Evolutionary conservation across 2,113 vertebrate species (phyloP).

Genomic region (Tragelaphus buxtoni): DNA sequence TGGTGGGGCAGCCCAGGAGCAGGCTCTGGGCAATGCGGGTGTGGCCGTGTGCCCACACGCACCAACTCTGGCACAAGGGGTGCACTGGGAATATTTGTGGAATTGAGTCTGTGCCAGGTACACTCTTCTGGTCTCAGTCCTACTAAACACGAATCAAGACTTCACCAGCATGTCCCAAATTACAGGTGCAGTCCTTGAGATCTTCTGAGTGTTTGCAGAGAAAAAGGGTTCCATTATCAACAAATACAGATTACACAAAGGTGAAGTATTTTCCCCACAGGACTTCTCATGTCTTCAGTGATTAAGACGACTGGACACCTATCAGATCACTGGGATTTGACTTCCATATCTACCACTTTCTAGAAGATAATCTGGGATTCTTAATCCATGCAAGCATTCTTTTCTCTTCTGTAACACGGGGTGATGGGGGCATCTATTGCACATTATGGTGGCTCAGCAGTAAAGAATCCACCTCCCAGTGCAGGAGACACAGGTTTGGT

Average conservation of each 20-base stretch:
- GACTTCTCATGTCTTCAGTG: neutral
- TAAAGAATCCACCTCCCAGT: neutral
- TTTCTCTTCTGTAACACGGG: neutral
- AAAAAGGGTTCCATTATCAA: neutral
- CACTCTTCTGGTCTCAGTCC: neutral
- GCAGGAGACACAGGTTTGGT: neutral
- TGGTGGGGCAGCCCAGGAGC: neutral
- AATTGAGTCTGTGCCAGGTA: neutral
- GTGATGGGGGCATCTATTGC: neutral
- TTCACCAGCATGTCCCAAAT: neutral
- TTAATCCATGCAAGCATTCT: neutral
- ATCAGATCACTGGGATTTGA: neutral
- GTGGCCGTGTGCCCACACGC: neutral
- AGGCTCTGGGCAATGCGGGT: neutral
- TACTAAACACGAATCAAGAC: neutral
- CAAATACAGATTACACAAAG: neutral
- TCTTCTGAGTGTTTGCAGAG: neutral
- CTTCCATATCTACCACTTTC: neutral
- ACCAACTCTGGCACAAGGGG: neutral
- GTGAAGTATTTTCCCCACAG: neutral
- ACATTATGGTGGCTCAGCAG: neutral
- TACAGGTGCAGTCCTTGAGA: neutral
- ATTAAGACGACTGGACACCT: neutral
- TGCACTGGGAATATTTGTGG: neutral
- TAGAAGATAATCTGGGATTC: neutral